These are phyloP conservation scores for Aphelenchoides avenae DNA, from an alignment of 1,140 invertebrate species.

Conservation along the genomic window DNA sequence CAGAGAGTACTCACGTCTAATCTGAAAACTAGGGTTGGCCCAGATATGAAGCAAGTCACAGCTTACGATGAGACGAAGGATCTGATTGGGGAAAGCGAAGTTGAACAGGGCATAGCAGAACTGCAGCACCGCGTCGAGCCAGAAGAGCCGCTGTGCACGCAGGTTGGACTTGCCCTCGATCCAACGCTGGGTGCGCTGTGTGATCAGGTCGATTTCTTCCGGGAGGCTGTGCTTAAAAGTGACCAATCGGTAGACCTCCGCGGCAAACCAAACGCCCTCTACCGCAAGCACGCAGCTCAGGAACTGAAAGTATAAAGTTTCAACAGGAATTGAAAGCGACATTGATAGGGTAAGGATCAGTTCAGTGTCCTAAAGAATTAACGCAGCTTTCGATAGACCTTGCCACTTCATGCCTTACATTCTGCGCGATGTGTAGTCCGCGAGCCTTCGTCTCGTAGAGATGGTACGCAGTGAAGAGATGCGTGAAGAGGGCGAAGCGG, in stretches of 20 bases:
- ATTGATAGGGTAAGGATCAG: too few relatives aligned
- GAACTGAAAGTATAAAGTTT: too few relatives aligned
- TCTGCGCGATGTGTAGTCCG: too few relatives aligned
- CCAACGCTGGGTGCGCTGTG: constrained; percentile 1
- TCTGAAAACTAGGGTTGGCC: constrained; percentile 1
- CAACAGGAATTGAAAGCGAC: too few relatives aligned
- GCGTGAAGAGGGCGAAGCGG: too few relatives aligned
- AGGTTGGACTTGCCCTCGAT: constrained; percentile 3
- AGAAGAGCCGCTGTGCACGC: neutral
- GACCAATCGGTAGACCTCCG: constrained; percentile 1
- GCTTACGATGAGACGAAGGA: constrained; percentile 2
- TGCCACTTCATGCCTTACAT: too few relatives aligned
- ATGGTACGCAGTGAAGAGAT: too few relatives aligned
- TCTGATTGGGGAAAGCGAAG: constrained; percentile 12
- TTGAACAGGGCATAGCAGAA: constrained; percentile 7
- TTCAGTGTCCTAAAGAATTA: too few relatives aligned
- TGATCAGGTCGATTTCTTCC: constrained; percentile 9
- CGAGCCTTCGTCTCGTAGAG: too few relatives aligned
- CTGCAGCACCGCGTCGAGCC: constrained; percentile 1
- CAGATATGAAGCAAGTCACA: constrained; percentile 1
- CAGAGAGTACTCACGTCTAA: neutral
- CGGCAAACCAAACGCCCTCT: constrained; percentile 1
- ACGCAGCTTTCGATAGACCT: too few relatives aligned
- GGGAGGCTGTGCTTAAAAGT: neutral
- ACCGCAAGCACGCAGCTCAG: neutral